phyloP scores from a whole-genome alignment of 2,888 invertebrate genomes.

The Athrips mouffetella region DNA sequence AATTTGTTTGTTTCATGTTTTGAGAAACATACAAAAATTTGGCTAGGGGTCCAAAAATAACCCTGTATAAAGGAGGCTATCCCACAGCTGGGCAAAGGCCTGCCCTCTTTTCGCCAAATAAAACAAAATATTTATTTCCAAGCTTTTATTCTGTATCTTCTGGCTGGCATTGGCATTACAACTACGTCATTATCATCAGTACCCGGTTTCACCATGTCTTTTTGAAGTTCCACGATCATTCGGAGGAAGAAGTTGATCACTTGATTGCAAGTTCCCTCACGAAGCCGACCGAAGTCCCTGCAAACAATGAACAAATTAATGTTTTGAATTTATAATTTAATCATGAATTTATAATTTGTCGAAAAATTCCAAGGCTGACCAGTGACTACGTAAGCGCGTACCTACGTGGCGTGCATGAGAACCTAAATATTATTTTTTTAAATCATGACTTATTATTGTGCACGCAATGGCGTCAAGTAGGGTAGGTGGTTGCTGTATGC shows the following conservation, averaged over 20 bases:
- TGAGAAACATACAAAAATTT: too few species aligned
- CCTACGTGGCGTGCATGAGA: too few species aligned
- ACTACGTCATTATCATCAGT: slow-evolving; percentile 62
- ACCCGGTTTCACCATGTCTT: slow-evolving; percentile 62
- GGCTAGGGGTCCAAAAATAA: too few species aligned
- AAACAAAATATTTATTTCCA: slow-evolving; percentile 52
- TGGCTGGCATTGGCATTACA: slow-evolving; percentile 35
- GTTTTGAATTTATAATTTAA: neutral
- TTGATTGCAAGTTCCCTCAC: slow-evolving; percentile 78
- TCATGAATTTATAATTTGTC: neutral
- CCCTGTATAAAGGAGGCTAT: too few species aligned
- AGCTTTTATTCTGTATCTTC: slow-evolving; percentile 60
- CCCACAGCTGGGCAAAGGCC: too few species aligned
- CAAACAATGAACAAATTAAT: neutral
- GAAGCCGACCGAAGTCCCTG: slow-evolving; percentile 64
- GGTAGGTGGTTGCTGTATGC: too few species aligned
- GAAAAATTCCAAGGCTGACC: neutral
- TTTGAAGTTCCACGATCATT: slow-evolving; percentile 69
- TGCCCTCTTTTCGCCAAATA: neutral
- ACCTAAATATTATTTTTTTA: too few species aligned
- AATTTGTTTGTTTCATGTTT: too few species aligned
- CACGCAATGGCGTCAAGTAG: too few species aligned
- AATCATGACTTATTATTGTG: too few species aligned
- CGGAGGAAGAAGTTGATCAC: slow-evolving; percentile 73
- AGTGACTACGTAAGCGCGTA: too few species aligned